Conservation (phyloP, 2,797 vertebrate species). For the Onychomys leucogaster region DNA sequence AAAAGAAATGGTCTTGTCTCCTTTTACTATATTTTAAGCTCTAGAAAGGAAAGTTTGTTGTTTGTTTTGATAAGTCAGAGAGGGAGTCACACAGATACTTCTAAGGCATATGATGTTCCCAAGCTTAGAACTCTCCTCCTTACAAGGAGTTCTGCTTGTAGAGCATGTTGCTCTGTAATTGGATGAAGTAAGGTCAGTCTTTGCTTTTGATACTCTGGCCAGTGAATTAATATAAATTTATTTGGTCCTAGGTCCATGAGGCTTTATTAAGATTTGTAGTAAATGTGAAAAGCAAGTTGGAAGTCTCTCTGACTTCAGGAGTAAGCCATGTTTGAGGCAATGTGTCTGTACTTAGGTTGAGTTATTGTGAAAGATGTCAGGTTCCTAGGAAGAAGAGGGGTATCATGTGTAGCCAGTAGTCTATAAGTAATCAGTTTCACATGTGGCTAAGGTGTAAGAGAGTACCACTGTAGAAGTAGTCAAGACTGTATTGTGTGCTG, state of each 20-base stretch:
- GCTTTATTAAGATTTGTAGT: conserved; percentile 40
- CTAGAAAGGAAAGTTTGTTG: neutral
- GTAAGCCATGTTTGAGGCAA: neutral
- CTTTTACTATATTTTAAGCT: conserved; percentile 28
- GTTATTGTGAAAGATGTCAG: neutral
- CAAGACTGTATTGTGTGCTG: neutral
- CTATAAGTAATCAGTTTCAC: neutral
- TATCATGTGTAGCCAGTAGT: neutral
- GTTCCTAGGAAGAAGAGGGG: neutral
- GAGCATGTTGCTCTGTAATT: conserved; percentile 8
- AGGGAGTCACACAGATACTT: neutral
- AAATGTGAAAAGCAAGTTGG: conserved; percentile 11
- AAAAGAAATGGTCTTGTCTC: conserved; percentile 22
- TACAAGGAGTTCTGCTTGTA: neutral
- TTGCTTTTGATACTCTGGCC: conserved; percentile 40
- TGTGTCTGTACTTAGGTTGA: neutral
- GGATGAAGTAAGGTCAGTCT: neutral
- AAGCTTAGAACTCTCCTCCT: neutral
- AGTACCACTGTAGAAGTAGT: neutral
- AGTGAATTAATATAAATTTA: conserved; percentile 44
- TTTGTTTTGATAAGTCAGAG: neutral
- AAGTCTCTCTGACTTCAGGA: neutral
- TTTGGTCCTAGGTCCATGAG: neutral
- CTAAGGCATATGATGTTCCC: neutral
- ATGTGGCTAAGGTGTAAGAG: neutral